Conservation (phyloP, 2,888 invertebrate genomes). For the Phyllotreta striolata region DNA sequence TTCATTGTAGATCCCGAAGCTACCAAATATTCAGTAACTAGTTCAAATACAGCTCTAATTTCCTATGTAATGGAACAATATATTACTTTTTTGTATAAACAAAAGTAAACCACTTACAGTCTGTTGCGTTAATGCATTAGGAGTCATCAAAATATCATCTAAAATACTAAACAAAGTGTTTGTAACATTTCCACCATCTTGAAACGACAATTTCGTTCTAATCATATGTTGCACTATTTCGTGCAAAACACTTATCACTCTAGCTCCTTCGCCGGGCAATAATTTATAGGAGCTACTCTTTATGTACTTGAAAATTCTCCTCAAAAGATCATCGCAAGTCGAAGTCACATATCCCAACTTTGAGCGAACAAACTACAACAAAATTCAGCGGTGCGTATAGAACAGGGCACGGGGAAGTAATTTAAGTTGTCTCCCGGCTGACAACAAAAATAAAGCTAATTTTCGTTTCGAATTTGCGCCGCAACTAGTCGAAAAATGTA, state of each 20-base stretch:
- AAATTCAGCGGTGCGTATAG: slow-evolving; percentile 17
- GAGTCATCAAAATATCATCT: slow-evolving; percentile 71
- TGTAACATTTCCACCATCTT: slow-evolving; percentile 59
- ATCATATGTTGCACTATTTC: slow-evolving; percentile 68
- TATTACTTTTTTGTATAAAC: no score
- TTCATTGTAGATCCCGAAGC: slow-evolving; percentile 35
- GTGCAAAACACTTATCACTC: slow-evolving; percentile 66
- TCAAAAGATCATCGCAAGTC: slow-evolving; percentile 66
- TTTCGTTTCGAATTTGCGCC: neutral
- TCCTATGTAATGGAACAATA: slow-evolving; percentile 39
- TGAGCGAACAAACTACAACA: slow-evolving; percentile 63
- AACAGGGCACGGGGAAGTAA: no score
- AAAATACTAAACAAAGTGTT: slow-evolving; percentile 69
- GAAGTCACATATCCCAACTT: slow-evolving; percentile 72
- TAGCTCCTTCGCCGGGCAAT: slow-evolving; percentile 72
- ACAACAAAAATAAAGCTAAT: slow-evolving; percentile 5
- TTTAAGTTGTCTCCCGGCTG: no score
- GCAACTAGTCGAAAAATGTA: slow-evolving; percentile 3
- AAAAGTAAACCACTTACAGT: slow-evolving; percentile 65
- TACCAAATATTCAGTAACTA: slow-evolving; percentile 45
- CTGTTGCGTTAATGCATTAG: slow-evolving; percentile 75
- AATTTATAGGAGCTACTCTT: slow-evolving; percentile 28
- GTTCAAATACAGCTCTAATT: slow-evolving; percentile 46
- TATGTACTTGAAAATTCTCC: slow-evolving; percentile 66
- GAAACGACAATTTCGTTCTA: slow-evolving; percentile 34